These are phyloP conservation scores for Blennius ocellaris DNA, from an alignment of 2,113 vertebrate genomes.

Conservation along the genomic window DNA sequence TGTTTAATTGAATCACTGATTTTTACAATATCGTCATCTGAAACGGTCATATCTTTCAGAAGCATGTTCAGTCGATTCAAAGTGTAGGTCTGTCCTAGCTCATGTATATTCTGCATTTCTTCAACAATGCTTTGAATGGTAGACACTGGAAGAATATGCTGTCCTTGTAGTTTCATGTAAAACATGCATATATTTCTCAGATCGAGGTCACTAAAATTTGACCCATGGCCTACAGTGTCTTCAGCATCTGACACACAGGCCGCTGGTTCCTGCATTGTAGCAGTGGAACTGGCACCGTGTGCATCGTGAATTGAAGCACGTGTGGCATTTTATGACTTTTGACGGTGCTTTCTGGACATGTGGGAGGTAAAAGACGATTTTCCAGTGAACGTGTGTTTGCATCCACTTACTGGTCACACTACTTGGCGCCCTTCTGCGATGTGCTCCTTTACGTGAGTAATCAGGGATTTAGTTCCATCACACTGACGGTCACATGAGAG, in stretches of 20 bases:
- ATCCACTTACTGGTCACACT: conserved; percentile 41
- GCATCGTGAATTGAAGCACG: background rate
- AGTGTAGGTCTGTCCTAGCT: no score
- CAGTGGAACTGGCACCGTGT: background rate
- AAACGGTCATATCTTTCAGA: no score
- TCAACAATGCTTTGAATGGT: no score
- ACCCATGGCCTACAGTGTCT: background rate
- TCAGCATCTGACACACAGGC: conserved; percentile 9
- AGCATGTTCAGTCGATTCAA: no score
- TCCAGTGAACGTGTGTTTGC: conserved; percentile 6
- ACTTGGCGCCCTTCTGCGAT: conserved; percentile 14
- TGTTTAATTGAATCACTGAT: no score
- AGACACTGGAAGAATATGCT: no score
- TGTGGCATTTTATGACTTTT: conserved; percentile 1
- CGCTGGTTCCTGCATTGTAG: background rate
- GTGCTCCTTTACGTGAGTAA: conserved; percentile 42
- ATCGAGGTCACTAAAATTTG: conserved; percentile 28
- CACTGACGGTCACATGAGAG: conserved; percentile 33
- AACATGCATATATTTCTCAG: no score
- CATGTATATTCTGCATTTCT: no score
- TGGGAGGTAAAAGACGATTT: conserved; percentile 21
- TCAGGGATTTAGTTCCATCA: background rate
- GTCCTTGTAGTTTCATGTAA: no score
- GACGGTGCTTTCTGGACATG: conserved; percentile 30
- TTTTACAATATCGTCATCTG: no score